A percentile compares a stretch with the other conserved stretches of the same genome.
Conservation (phyloP, 2,113 vertebrate species). For the Pogona vitticeps region DNA sequence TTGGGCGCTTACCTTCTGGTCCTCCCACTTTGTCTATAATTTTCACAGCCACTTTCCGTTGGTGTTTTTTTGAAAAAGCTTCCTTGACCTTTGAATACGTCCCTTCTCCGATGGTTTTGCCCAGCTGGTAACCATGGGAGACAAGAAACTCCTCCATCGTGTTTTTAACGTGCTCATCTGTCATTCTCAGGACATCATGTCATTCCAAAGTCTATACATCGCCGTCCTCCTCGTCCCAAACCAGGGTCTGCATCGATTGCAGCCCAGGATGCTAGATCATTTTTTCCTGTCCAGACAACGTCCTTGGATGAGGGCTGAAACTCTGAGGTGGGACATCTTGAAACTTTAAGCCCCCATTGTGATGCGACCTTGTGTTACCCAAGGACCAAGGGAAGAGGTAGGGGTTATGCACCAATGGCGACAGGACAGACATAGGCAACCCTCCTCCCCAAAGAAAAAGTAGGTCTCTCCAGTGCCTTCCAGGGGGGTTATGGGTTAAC, state of each 20-base stretch:
- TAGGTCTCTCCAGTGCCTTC: neutral
- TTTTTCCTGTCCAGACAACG: conserved; percentile 55
- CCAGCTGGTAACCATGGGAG: conserved; percentile 73
- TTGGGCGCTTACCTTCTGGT: conserved; percentile 71
- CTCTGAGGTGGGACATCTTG: conserved; percentile 52
- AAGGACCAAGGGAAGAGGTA: neutral
- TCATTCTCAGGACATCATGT: conserved; percentile 61
- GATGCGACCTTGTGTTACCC: conserved; percentile 44
- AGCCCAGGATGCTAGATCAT: conserved; percentile 57
- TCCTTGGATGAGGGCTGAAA: conserved; percentile 33
- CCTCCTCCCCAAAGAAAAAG: conserved; percentile 28
- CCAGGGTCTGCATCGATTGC: conserved; percentile 59
- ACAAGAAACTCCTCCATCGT: conserved; percentile 74
- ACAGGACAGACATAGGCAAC: neutral
- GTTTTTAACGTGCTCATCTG: conserved; percentile 16
- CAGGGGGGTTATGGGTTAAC: conserved; percentile 10
- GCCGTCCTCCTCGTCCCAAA: conserved; percentile 2
- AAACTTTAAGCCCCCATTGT: conserved; percentile 61
- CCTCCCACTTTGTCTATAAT: conserved; percentile 74
- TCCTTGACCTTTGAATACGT: conserved; percentile 80
- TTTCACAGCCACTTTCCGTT: conserved; percentile 78
- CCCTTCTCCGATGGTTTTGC: conserved; percentile 77
- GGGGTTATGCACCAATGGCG: conserved; percentile 52
- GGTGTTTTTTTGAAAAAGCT: conserved; percentile 75
- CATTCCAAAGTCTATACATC: conserved; percentile 44